Conservation (phyloP, 2,888 invertebrate genomes). For the Hirtodrosophila trivittata region DNA sequence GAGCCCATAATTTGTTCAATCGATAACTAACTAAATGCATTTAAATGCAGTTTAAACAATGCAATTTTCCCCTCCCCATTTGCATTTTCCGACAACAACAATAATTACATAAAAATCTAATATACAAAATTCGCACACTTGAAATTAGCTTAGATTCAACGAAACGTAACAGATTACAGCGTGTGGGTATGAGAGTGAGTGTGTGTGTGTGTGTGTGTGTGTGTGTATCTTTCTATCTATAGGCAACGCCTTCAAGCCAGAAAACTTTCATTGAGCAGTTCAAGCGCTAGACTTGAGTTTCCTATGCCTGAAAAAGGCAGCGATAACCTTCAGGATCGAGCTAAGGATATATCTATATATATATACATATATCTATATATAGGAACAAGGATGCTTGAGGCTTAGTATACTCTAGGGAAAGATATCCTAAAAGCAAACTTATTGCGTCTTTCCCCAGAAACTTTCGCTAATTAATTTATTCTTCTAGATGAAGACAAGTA, state of each 20-base stretch:
- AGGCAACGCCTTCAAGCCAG: conserved; percentile 28
- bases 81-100: conserved; percentile 13
- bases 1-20: conserved; percentile 41
- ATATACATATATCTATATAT: background rate
- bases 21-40: conserved; percentile 55
- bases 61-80: conserved; percentile 20
- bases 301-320: conserved; percentile 12
- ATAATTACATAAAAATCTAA: conserved; percentile 16
- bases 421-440: too few species aligned
- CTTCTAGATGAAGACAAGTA: too few species aligned
- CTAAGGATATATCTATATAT: background rate
- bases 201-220: background rate
- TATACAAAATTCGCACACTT: conserved; percentile 58
- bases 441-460: too few species aligned
- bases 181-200: background rate
- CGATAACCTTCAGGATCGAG: background rate
- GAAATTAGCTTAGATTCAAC: conserved; percentile 20
- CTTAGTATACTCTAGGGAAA: too few species aligned
- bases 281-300: conserved; percentile 13
- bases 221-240: conserved; percentile 4
- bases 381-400: too few species aligned
- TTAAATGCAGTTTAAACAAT: conserved; percentile 55
- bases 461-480: too few species aligned
- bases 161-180: too few species aligned
- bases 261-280: background rate